phyloP scores from a whole-genome alignment of 2,113 vertebrate species.

The Anolis carolinensis region DNA sequence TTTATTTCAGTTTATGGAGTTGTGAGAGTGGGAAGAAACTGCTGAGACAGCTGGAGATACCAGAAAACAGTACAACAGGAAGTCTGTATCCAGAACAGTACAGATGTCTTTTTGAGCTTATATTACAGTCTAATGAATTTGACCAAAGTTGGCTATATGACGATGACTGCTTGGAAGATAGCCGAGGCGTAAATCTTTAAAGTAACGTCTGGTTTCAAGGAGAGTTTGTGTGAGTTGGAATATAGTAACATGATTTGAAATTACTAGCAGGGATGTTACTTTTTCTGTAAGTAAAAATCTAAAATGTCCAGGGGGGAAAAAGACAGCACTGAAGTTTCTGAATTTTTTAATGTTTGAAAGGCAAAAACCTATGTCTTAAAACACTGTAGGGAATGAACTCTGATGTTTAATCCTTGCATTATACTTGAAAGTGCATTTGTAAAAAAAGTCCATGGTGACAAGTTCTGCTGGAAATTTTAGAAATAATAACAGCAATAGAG shows the following conservation, averaged over 20 bases:
- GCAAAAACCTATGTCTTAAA: conserved; percentile 15
- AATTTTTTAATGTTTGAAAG: conserved; percentile 26
- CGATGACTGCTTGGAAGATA: conserved; percentile 73
- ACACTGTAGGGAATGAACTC: conserved; percentile 16
- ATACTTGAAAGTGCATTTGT: conserved; percentile 11
- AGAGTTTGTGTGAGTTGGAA: conserved; percentile 44
- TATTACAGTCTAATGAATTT: conserved; percentile 81
- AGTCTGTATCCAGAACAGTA: conserved; percentile 84
- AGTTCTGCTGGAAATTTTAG: conserved; percentile 27
- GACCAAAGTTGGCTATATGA: conserved; percentile 82
- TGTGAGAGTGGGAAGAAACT: conserved; percentile 72
- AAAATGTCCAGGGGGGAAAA: neutral
- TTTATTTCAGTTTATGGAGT: conserved; percentile 85
- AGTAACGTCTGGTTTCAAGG: conserved; percentile 30
- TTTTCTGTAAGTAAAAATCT: conserved; percentile 30
- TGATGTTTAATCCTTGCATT: conserved; percentile 15
- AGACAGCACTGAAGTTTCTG: conserved; percentile 3
- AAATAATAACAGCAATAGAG: conserved; percentile 6
- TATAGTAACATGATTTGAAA: conserved; percentile 47
- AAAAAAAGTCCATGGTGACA: conserved; percentile 16
- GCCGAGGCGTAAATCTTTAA: conserved; percentile 27
- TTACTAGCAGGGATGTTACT: conserved; percentile 33
- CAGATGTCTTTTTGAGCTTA: conserved; percentile 82
- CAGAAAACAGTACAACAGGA: conserved; percentile 67
- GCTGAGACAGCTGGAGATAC: conserved; percentile 73